phyloP scores from a whole-genome alignment of 2,888 invertebrate species.

The Clitarchus hookeri region DNA sequence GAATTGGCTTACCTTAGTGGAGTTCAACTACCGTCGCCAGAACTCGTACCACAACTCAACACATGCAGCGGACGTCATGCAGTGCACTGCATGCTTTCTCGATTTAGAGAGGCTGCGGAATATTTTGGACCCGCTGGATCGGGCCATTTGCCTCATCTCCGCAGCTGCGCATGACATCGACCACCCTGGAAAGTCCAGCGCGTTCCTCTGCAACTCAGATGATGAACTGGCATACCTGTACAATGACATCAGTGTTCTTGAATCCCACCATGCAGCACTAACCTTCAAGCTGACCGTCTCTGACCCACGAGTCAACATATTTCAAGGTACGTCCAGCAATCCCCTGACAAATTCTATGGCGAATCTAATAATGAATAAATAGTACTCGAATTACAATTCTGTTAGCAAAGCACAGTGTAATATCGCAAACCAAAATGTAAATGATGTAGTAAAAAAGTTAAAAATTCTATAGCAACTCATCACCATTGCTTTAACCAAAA shows the following conservation, averaged over 20 bases:
- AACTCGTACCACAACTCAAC: conserved; percentile 98
- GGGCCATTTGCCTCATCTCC: conserved; percentile 87
- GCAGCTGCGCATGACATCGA: conserved; percentile 96
- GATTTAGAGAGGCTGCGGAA: conserved; percentile 80
- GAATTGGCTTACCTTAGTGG: conserved; percentile 91
- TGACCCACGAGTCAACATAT: conserved; percentile 92
- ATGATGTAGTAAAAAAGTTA: no score
- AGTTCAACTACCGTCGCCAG: conserved; percentile 85
- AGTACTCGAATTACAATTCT: no score
- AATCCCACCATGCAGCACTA: conserved; percentile 92
- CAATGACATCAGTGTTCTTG: conserved; percentile 92
- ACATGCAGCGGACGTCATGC: conserved; percentile 96
- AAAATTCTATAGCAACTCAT: no score
- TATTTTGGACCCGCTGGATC: conserved; percentile 87
- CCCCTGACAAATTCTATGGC: no score
- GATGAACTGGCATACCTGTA: conserved; percentile 73
- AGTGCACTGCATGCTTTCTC: conserved; percentile 92
- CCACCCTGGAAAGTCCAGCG: conserved; percentile 93
- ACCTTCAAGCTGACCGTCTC: conserved; percentile 92
- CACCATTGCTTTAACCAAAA: no score
- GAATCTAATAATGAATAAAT: no score
- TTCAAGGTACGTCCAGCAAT: conserved; percentile 61
- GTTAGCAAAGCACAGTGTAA: no score
- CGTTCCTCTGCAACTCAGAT: conserved; percentile 91
- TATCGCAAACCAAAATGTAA: no score